Evolutionary conservation across 2,888 invertebrate species (phyloP), one percentile per base, ranked within the genome.

Genomic region (Drosophila anceps): DNA sequence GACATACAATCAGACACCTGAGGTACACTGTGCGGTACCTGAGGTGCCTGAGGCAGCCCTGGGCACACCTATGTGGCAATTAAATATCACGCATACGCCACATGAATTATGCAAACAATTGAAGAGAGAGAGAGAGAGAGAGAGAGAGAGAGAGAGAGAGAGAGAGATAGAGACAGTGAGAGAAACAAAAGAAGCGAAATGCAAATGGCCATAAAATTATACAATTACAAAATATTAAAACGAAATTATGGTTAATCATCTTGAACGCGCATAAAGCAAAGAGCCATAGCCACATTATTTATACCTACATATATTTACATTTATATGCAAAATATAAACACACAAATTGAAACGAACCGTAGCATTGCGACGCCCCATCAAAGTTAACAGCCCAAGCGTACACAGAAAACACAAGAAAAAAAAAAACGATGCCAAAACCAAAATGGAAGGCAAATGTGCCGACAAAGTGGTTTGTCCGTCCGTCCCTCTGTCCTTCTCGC

Each of bases 151-250:
- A 73, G 50, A 24, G 37, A 12, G 20, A 10, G 20, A 4, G 10
- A 43, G 41, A 18, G n/a, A n/a, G n/a, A n/a, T n/a, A n/a, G n/a
- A n/a, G n/a, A n/a, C n/a, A n/a, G n/a, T n/a, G n/a, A 20, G 13
- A 41, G 59, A 69, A 70, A 44, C 63, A 62, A 54, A 51, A 48
- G 43, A 33, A 39, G 33, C 58, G 43, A 55, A 78, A 70, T 81
- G 81, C 84, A 88, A 89, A 89, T 84, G 80, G 41, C 71, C 83
- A 79, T 81, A 71, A 86, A 88, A 81, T 81, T 88, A 88, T 90
- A 86, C 89, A 90, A 90, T 86, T 90, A 86, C 84, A 81, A 90
- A 88, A 90, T 86, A 88, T 79, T 90, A 81, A 88, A 86, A 71
- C 71, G 72, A 71, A 86, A 76, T 88, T 79, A 88, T 90, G 77